Base-by-base conservation (phyloP, 2,888 invertebrate species). In the Heliconius ethilla region DNA sequence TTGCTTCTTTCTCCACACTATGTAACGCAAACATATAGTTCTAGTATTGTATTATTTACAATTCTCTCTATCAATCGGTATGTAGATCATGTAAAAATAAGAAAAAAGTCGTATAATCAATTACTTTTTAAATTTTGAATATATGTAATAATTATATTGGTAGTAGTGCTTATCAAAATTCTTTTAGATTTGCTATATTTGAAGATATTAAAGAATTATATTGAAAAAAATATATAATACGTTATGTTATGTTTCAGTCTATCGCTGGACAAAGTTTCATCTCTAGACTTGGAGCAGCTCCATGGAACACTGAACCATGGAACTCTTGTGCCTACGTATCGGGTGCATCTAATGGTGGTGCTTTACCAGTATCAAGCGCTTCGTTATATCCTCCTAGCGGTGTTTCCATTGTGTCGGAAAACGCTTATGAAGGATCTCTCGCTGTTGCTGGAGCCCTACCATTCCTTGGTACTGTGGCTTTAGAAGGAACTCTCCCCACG, bases 401-500 rank as follows among this genome's bases (percentile, higher is more conserved):
- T 75, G 78, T 87, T 18, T 79, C 83, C 33, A 82, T 86, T 7
- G 63, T 84, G 7, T 86, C 88, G 70, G 86, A 87, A 70, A 89
- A 87, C 77, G 82, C 82, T 7, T 84, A 86, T 51, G 85, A 86
- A 80, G 88, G 88, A 13, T 75, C 83, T 59, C 59, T 88, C 6
- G 73, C 77, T 29, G 84, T 86, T 25, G 66, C 75, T 25, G 87
- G 87, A 55, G 80, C 84, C 62, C 75, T 87, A 45, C 86, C 85
- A 13, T 84, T 87, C 83, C 70, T 85, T 33, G 85, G 86, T 5
- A 81, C 85, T 29, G 88, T 88, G 1, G 85, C 83, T 62, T 79
- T 88, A 11, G 88, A 87, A 75, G 88, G 88, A 3, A 77, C 80
- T 4, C 74, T 89, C 18, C 84, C 86, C 1, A 84, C 88, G 11